Base-by-base conservation (phyloP, 2,113 vertebrate species). In the Pterocles burchelli region DNA sequence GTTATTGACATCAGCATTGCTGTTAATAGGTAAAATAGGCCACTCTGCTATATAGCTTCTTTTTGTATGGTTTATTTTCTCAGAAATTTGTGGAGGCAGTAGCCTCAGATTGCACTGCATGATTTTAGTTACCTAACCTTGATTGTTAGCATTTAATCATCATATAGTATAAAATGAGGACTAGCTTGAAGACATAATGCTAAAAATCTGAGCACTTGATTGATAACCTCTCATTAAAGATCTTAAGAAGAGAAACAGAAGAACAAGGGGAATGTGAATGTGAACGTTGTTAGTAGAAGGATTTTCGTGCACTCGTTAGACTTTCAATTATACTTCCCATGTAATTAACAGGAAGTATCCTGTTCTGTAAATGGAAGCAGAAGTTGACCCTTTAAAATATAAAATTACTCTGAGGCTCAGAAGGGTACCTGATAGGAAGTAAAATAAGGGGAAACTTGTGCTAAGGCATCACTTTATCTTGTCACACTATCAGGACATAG, bases 391-490 rank as follows among this genome's bases (percentile, higher is more conserved):
- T 18, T 67, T 59, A 84, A 89, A 90, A 58, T 48, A 49, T 36
- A 31, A 88, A 84, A 59, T 65, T 46, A 12, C 17, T 31, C 5
- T 29, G 51, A 77, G 36, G 8, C 7, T 66, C 22, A 55, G 34
- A 90, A 10, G 12, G 6, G 3, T 26, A 38, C 10, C 14, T 52
- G 14, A 49, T 11, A 74, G 16, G 29, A 90, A 61, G 31, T 31
- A 87, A 75, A 67, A 41, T 45, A 88, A 83, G 18, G 6, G 11
- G 9, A 70, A 67, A 3, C 3, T 77, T 54, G 12, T 55, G 11
- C 4, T 67, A 5, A 6, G 9, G 22, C 3, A 72, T 6, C 0
- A 0, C 26, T 67, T 11, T 22, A 13, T 28, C 29, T 43, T 63
- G 19, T 67, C 11, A 10, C 13, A n/a, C 7, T 6, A 52, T 24